Evolutionary conservation across 2,888 invertebrate species (phyloP).

Genomic region (Amblyjoppa proteus): DNA sequence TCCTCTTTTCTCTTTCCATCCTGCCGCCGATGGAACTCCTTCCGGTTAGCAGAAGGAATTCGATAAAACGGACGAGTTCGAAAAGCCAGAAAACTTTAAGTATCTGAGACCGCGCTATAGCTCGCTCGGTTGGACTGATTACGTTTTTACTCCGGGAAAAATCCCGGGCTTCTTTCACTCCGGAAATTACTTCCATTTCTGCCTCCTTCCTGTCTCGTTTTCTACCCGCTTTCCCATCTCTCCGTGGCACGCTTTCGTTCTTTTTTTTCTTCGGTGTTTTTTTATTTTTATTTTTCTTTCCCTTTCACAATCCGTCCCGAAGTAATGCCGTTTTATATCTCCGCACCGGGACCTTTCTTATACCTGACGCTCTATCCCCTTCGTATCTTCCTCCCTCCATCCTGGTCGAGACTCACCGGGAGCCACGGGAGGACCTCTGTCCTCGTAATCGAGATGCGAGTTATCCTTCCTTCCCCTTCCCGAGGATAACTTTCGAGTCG

Average conservation of each 20-base stretch:
- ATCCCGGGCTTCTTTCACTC: slow-evolving; percentile 74
- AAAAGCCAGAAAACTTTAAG: slow-evolving; percentile 57
- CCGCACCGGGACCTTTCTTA: slow-evolving; percentile 2
- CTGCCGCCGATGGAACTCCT: slow-evolving; percentile 39
- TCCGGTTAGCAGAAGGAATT: slow-evolving; percentile 53
- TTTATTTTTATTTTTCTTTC: slow-evolving; percentile 1
- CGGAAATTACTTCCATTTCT: slow-evolving; percentile 79
- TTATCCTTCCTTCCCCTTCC: slow-evolving; percentile 21
- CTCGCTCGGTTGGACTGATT: slow-evolving; percentile 61
- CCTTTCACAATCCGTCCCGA: slow-evolving; percentile 53
- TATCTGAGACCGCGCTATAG: slow-evolving; percentile 42
- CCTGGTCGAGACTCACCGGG: slow-evolving; percentile 2
- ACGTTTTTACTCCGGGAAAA: slow-evolving; percentile 58
- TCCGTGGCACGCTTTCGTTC: slow-evolving; percentile 26
- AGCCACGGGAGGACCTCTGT: slow-evolving; percentile 28
- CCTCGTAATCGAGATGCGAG: slow-evolving; percentile 60
- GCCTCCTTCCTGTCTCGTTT: slow-evolving; percentile 69
- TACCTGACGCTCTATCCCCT: slow-evolving; percentile 27
- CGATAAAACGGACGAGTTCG: slow-evolving; percentile 59
- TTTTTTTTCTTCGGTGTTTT: not conserved
- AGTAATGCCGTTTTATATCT: slow-evolving; percentile 54
- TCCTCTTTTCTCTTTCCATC: slow-evolving; percentile 21
- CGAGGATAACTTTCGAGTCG: slow-evolving; percentile 33
- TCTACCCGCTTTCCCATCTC: slow-evolving; percentile 44
- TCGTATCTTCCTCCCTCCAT: slow-evolving; percentile 17